Evolutionary conservation across 2,888 invertebrate genomes (phyloP), one percentile per base, ranked within the genome.

Genomic region (Drosophila siamana): DNA sequence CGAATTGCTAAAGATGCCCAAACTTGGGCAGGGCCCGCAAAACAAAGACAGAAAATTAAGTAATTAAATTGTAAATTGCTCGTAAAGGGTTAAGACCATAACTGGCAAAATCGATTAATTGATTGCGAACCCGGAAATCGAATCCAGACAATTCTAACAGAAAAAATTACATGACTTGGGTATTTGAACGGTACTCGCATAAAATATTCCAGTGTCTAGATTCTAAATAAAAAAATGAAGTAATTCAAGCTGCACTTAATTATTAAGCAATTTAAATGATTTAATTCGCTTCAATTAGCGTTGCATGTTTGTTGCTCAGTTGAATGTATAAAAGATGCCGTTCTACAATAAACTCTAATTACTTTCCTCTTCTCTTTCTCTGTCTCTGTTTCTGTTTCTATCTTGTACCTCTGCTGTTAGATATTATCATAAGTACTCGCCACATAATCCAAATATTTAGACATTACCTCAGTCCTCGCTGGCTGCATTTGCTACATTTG

Each of bases 1-100:
- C 74, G 63, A 69, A 74, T 61, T 64, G 78, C 54, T 6, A 73
- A 68, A 68, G 74, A 68, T 73, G 38, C 52, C 68, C 64, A 26
- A 44, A 54, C 44, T 46, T 47, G 74, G 74, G 78, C 59, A 46
- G 46, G 74, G 78, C 74, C 30, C 7, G 9, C n/a, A 44, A 48
- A 28, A 24, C 7, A 19, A 30, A 30, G 11, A 11, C 7, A 46
- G 26, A 24, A 28, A 63, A 64, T 78, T 22, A 60, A 68, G 63
- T 69, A 78, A 74, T 75, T 74, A 63, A 72, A 46, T 38, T 63
- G 15, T 15, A 38, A 30, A 11, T 30, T n/a, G 1, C 41, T 44
- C 9, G 19, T 52, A 46, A 51, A 47, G 48, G 60, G 51, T 38
- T 69, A 41, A 26, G 60, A 41, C 63, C 74, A 78, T 73, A 73